phyloP scores from a whole-genome alignment of 2,113 vertebrate species.

The Pangasianodon gigas region DNA sequence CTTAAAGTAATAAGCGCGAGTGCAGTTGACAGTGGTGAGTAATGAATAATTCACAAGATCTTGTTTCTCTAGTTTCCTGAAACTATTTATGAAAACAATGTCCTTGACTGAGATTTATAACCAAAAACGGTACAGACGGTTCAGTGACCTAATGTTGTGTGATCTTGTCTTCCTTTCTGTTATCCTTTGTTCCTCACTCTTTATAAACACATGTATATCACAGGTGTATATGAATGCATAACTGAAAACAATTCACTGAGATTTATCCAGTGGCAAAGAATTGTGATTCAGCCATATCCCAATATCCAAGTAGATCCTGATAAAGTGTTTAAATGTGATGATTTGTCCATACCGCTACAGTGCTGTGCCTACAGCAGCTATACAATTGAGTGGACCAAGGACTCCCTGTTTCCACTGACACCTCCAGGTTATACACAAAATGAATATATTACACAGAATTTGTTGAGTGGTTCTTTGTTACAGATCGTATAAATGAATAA shows the following conservation, averaged over 20 bases:
- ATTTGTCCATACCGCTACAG: conserved; percentile 1
- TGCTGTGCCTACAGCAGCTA: conserved; percentile 32
- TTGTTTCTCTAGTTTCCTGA: no score
- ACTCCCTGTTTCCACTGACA: neutral
- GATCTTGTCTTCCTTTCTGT: neutral
- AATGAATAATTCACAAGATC: neutral
- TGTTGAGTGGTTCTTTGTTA: no score
- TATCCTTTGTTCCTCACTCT: neutral
- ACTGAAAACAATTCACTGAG: neutral
- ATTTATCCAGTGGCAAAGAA: conserved; percentile 44
- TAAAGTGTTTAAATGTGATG: conserved; percentile 4
- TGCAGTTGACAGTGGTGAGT: conserved; percentile 61
- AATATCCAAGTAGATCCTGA: conserved; percentile 41
- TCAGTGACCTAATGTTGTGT: neutral
- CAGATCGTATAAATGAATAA: neutral
- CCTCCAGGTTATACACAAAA: conserved; percentile 22
- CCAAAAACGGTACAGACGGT: neutral
- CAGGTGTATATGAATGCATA: conserved; percentile 64
- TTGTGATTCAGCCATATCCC: conserved; percentile 57
- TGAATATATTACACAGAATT: neutral
- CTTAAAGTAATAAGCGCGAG: conserved; percentile 49
- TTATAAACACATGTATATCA: neutral
- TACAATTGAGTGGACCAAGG: conserved; percentile 8
- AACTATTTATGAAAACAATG: neutral
- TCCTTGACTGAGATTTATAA: neutral